Conservation (phyloP, 2,113 vertebrate genomes). For the Herpailurus yagouaroundi region DNA sequence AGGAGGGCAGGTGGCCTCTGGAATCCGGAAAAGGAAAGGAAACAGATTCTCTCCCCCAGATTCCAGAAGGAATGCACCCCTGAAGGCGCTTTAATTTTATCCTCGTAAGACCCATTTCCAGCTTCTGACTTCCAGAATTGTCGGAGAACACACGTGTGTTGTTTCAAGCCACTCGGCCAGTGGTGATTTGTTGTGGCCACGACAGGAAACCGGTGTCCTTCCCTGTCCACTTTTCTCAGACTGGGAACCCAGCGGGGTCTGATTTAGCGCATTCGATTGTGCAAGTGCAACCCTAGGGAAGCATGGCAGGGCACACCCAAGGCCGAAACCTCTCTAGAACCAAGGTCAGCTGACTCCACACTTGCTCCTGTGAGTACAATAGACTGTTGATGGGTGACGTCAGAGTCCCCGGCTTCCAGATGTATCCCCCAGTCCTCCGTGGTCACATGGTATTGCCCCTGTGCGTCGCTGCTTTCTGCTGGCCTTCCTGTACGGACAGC, state of each 20-base stretch:
- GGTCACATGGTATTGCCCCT: no score
- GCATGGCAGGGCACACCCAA: accelerated
- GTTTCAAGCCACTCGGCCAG: neutral
- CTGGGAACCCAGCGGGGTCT: accelerated
- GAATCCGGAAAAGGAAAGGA: neutral
- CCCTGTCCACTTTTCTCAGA: no score
- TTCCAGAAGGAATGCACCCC: neutral
- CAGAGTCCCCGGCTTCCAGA: no score
- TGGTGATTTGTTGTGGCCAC: accelerated
- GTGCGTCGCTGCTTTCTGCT: no score
- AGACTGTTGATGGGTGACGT: no score
- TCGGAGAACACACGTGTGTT: neutral
- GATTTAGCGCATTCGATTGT: accelerated
- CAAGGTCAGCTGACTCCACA: accelerated
- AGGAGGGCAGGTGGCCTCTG: accelerated
- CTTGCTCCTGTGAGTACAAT: accelerated
- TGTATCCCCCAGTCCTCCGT: no score
- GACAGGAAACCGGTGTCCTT: neutral
- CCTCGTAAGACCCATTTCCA: neutral
- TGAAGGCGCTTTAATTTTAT: accelerated
- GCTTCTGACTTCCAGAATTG: neutral
- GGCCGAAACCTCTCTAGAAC: neutral
- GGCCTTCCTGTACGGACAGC: no score
- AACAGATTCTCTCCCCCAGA: neutral
- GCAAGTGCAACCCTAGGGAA: no score